Evolutionary conservation across 2,113 vertebrate genomes (phyloP), one percentile per base, ranked within the genome.

Genomic region (Scortum barcoo): DNA sequence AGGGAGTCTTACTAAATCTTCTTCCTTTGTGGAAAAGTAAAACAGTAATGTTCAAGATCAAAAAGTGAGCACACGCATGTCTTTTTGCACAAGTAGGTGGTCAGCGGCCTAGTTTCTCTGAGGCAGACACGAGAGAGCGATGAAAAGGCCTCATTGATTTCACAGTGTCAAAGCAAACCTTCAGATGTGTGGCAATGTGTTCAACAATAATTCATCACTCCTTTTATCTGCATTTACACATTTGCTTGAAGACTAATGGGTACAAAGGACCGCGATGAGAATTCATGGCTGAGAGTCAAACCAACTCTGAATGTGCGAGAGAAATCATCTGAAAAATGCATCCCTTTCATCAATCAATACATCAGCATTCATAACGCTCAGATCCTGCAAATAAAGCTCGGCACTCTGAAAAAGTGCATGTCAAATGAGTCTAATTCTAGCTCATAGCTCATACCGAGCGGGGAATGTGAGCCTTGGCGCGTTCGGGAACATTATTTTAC

Each of bases 81-180:
- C 54, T 19, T 33, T 33, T 12, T 51, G 20, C 26, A n/a, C 10
- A 16, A 78, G 70, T 70, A 57, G 51, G 71, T 71, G 86, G 80
- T 71, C 72, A 73, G 40, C 68, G 62, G 76, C 71, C 63, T 79
- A 28, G 54, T 75, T 84, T 72, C 38, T 80, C 76, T 61, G 3
- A 0, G 76, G 67, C 61, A 81, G 80, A 82, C 67, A 30, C 30
- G 50, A 81, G 67, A 66, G 40, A 2, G 16, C n/a, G 78, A 78
- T 67, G 57, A 84, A 86, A 89, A 84, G 63, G 75, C 61, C 58
- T 80, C 68, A 78, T 86, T 85, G 91, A 88, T 91, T n/a, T n/a
- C 84, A 86, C 19, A 11, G 68, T 80, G 83, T 84, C 81, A 77
- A 80, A 88, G 72, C 48, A 81, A 78, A 88, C 57, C 80, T 82